Conservation (phyloP, 2,888 invertebrate genomes). For the Autographa pulchrina region DNA sequence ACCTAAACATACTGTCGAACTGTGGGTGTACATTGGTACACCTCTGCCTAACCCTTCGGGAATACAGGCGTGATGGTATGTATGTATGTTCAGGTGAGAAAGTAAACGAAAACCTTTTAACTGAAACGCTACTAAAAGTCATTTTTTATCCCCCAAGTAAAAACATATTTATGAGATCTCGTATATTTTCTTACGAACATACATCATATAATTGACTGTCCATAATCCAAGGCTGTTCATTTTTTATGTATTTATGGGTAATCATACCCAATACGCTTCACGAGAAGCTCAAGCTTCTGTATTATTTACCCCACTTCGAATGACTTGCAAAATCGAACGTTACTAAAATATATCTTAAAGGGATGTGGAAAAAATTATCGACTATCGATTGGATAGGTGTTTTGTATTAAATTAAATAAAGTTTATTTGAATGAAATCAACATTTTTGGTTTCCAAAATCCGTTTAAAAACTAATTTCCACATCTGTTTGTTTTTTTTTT, state of each 20-base stretch:
- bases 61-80: too few relatives aligned
- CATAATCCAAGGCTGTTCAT: conserved; percentile 55
- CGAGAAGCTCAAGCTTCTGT: conserved; percentile 45
- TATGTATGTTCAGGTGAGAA: too few relatives aligned
- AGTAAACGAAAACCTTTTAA: background rate
- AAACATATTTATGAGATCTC: conserved; percentile 2
- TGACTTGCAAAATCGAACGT: conserved; percentile 57
- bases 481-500: too few relatives aligned
- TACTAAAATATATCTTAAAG: conserved; percentile 40
- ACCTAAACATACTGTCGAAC: too few relatives aligned
- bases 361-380: conserved; percentile 39
- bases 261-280: conserved; percentile 60
- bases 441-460: too few relatives aligned
- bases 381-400: conserved; percentile 15
- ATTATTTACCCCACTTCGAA: conserved; percentile 52
- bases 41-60: too few relatives aligned
- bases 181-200: conserved; percentile 33
- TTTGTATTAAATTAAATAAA: background rate
- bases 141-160: background rate
- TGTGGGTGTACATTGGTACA: too few relatives aligned
- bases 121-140: background rate
- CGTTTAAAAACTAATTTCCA: too few relatives aligned
- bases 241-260: conserved; percentile 64
- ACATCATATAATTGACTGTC: conserved; percentile 56
- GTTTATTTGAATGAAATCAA: background rate